These are phyloP conservation scores for Scophthalmus maximus DNA, from an alignment of 2,113 vertebrate genomes.

Conservation along the genomic window DNA sequence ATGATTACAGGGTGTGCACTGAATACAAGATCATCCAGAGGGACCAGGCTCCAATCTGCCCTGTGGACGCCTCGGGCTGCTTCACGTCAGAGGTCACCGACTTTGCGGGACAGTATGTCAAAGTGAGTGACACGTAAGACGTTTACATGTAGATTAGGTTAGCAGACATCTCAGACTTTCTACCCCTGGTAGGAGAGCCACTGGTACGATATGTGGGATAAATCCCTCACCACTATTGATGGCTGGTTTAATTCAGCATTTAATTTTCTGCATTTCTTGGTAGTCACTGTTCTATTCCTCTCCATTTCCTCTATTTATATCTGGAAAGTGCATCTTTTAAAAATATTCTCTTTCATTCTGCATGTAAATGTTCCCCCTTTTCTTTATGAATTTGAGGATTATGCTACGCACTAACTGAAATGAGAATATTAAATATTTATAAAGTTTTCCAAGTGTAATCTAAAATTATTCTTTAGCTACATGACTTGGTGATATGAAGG, in stretches of 20 bases:
- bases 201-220: conserved; percentile 13
- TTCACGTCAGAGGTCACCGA: conserved; percentile 95
- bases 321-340: conserved; percentile 4
- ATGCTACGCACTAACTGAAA: not conserved
- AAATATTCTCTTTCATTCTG: not conserved
- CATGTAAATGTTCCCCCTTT: not conserved
- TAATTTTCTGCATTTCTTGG: conserved; percentile 14
- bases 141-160: conserved; percentile 62
- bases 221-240: conserved; percentile 6
- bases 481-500: conserved; percentile 10
- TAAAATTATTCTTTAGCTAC: not conserved
- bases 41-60: conserved; percentile 93
- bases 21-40: conserved; percentile 94
- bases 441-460: not conserved
- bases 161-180: conserved; percentile 30
- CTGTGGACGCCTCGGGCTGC: conserved; percentile 93
- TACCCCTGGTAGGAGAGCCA: not conserved
- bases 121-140: conserved; percentile 85
- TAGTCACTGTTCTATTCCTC: not conserved
- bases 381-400: conserved; percentile 8
- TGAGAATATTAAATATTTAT: conserved; percentile 5
- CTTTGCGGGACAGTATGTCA: conserved; percentile 96
- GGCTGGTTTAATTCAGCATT: conserved; percentile 28
- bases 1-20: conserved; percentile 94
- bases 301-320: conserved; percentile 26